Base-by-base conservation (phyloP, 2,888 invertebrate genomes). In the Eugnorisma glareosa region DNA sequence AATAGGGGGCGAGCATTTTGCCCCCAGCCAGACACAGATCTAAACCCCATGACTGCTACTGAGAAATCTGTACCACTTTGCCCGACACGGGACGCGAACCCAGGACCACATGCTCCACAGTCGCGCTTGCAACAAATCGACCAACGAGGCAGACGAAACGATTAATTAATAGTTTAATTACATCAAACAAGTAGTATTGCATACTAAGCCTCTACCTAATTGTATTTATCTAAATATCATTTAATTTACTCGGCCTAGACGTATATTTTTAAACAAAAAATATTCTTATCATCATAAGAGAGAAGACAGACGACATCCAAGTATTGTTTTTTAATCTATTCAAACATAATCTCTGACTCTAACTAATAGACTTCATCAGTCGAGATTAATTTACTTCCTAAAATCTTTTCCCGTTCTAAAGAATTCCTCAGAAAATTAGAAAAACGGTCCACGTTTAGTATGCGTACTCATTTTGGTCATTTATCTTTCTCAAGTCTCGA, bases 331-430 rank as follows among this genome's bases (percentile, higher is more conserved):
- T 51, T 67, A 75, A 75, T 75, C 15, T 57, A 54, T 81, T 86
- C 77, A 63, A 69, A 77, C 71, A 75, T 75, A 78, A 75, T 71
- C 70, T 75, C 63, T 79, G 81, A 85, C 83, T 73, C 37, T 63
- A 68, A 83, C 75, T 76, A 79, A 87, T 87, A 74, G 72, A 75
- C 72, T 83, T 70, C 61, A 79, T 87, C 73, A 81, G 72, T 45
- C 15, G 66, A 86, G 77, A 85, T 81, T 79, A 84, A 87, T 79
- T 64, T 48, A 79, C 77, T 84, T 83, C 83, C 86, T 72, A 83
- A 80, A 79, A 74, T 72, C 6, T 76, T 81, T 79, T 66, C 75
- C 74, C 73, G 64, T 81, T 85, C 73, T 28, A 74, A 68, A 67
- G 28, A 84, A 79, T 64, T 74, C 51, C n/a, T 79, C 64, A 61